phyloP scores from a whole-genome alignment of 1,140 invertebrate genomes.

The Pogonomyrmex californicus region DNA sequence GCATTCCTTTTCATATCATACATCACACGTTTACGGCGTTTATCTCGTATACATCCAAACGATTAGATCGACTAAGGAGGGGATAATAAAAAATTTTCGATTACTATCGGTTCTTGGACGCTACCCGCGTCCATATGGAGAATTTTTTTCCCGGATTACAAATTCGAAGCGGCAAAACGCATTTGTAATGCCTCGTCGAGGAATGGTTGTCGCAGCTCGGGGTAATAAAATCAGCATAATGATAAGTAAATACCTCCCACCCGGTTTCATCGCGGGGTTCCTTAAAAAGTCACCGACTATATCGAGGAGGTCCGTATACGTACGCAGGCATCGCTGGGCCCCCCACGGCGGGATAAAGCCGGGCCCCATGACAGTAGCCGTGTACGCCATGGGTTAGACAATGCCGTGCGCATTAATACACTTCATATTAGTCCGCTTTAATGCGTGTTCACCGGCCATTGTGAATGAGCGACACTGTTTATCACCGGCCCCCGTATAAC shows the following conservation, averaged over 20 bases:
- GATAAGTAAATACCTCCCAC: constrained; percentile 61
- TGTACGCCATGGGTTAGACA: constrained; percentile 86
- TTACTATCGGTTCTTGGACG: constrained; percentile 13
- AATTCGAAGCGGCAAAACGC: constrained; percentile 30
- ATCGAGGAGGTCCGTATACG: constrained; percentile 74
- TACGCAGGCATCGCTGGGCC: constrained; percentile 78
- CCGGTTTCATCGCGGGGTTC: constrained; percentile 66
- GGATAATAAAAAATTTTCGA: constrained; percentile 28
- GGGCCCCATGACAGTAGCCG: constrained; percentile 85
- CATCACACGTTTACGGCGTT: constrained; percentile 24
- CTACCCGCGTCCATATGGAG: neutral
- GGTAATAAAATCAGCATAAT: constrained; percentile 63
- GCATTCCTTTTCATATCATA: constrained; percentile 12
- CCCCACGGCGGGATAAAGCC: constrained; percentile 84
- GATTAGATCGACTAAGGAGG: constrained; percentile 15
- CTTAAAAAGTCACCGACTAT: constrained; percentile 81
- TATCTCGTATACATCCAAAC: neutral
- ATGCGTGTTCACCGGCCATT: constrained; percentile 86
- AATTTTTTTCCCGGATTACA: constrained; percentile 20
- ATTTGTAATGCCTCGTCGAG: constrained; percentile 50
- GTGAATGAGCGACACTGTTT: constrained; percentile 87
- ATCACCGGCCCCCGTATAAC: constrained; percentile 85
- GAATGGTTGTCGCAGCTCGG: constrained; percentile 33
- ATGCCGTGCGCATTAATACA: constrained; percentile 87
- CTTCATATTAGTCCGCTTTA: constrained; percentile 87